Percentiles rank a stretch among this genome's conserved stretches.
Conservation (phyloP, 2,888 invertebrate species). For the Heliconius hortense region DNA sequence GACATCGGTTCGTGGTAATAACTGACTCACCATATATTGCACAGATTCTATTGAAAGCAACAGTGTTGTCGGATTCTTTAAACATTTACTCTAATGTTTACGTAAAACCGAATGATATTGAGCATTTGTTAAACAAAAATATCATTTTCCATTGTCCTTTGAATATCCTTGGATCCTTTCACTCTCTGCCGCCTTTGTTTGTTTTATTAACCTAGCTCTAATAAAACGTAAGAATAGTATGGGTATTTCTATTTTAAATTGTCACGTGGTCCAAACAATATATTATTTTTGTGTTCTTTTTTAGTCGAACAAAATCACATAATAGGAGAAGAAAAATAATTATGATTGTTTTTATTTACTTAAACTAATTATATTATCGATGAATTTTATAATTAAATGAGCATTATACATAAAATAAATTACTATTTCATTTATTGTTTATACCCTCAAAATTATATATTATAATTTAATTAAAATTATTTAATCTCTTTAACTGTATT, state of each 20-base stretch:
- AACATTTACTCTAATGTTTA: constrained; percentile 47
- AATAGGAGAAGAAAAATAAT: too few relatives aligned
- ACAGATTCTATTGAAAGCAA: constrained; percentile 44
- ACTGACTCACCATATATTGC: constrained; percentile 46
- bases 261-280: not conserved
- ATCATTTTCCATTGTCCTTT: constrained; percentile 64
- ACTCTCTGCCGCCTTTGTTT: constrained; percentile 56
- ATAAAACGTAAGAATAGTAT: constrained; percentile 48
- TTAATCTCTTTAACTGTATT: not conserved
- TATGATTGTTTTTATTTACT: too few relatives aligned
- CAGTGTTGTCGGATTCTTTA: constrained; percentile 45
- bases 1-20: constrained; percentile 46
- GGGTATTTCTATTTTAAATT: constrained; percentile 42
- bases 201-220: constrained; percentile 50
- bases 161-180: constrained; percentile 56
- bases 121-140: constrained; percentile 59
- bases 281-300: too few relatives aligned
- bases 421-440: not conserved
- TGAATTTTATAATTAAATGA: not conserved
- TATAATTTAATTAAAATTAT: not conserved
- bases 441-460: too few relatives aligned
- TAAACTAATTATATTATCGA: not conserved
- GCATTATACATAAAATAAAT: not conserved
- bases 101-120: constrained; percentile 46
- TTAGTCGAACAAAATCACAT: too few relatives aligned